These are phyloP conservation scores for Arrhamphus sclerolepis DNA, from an alignment of 2,797 vertebrate species.

Conservation along the genomic window DNA sequence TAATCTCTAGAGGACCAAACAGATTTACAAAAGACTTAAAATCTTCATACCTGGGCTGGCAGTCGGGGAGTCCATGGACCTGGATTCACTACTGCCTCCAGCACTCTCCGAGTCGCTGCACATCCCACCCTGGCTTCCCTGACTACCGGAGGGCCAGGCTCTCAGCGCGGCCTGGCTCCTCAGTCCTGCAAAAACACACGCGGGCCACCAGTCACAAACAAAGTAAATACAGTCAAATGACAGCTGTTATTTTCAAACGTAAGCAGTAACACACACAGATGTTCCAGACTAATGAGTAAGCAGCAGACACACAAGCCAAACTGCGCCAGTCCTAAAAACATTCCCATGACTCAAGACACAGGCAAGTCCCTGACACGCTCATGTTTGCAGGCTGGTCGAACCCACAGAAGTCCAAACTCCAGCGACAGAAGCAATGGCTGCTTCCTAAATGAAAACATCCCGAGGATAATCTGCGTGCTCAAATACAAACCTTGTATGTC, in stretches of 20 bases:
- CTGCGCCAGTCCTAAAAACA: slow-evolving; percentile 17
- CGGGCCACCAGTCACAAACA: slow-evolving; percentile 17
- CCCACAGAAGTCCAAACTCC: slow-evolving; percentile 1
- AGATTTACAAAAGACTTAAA: background rate
- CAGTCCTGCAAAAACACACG: slow-evolving; percentile 68
- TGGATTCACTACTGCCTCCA: slow-evolving; percentile 96
- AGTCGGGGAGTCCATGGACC: slow-evolving; percentile 96
- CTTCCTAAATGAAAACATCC: background rate
- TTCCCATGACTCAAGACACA: slow-evolving; percentile 42
- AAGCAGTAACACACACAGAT: slow-evolving; percentile 22
- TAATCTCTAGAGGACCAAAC: too few species aligned
- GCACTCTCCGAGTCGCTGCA: slow-evolving; percentile 98
- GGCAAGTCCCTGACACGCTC: slow-evolving; percentile 19
- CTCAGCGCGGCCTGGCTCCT: slow-evolving; percentile 82
- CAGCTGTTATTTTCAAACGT: slow-evolving; percentile 35
- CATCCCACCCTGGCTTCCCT: slow-evolving; percentile 88
- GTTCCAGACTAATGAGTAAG: slow-evolving; percentile 49
- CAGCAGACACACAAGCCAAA: slow-evolving; percentile 16
- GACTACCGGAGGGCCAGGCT: slow-evolving; percentile 88
- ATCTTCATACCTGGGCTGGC: slow-evolving; percentile 92
- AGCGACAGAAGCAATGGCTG: background rate
- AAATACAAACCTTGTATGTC: slow-evolving; percentile 86
- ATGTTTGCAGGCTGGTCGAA: background rate
- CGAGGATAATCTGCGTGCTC: background rate
- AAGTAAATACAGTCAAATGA: slow-evolving; percentile 3